Conservation (phyloP, 2,113 vertebrate genomes). For the Labrus mixtus region DNA sequence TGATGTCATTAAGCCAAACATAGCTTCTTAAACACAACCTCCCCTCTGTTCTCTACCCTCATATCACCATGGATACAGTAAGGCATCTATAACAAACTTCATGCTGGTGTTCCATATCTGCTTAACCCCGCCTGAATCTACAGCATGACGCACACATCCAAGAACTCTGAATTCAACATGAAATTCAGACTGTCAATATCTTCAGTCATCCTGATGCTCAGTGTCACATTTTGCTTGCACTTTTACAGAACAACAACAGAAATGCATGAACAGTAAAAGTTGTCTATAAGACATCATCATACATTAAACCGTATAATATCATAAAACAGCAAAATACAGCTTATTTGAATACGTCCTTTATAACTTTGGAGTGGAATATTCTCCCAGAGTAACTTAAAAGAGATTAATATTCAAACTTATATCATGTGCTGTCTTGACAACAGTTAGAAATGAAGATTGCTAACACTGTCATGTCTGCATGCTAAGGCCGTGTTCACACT, state of each 20-base stretch:
- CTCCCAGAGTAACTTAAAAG: no score
- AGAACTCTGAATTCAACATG: constrained; percentile 10
- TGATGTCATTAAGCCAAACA: neutral
- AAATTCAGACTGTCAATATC: neutral
- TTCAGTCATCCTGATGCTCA: neutral
- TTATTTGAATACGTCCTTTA: neutral
- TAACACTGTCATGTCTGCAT: neutral
- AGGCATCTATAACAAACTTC: constrained; percentile 68
- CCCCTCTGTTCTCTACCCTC: constrained; percentile 26
- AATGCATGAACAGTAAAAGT: constrained; percentile 1
- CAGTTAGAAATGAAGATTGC: neutral
- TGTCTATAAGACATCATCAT: neutral
- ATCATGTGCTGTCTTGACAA: no score
- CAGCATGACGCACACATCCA: constrained; percentile 18
- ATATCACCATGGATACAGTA: constrained; percentile 64
- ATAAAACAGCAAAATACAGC: constrained; percentile 17
- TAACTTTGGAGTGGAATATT: no score
- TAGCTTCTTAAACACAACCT: neutral
- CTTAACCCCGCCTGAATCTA: constrained; percentile 45
- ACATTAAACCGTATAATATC: no score
- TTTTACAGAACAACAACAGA: neutral
- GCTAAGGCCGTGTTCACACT: no score
- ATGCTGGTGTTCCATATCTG: constrained; percentile 37
- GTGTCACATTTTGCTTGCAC: constrained; percentile 11
- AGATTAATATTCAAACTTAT: no score